Evolutionary conservation across 2,797 vertebrate species (phyloP), one percentile per base, ranked within the genome.

Genomic region (Pipistrellus kuhlii): DNA sequence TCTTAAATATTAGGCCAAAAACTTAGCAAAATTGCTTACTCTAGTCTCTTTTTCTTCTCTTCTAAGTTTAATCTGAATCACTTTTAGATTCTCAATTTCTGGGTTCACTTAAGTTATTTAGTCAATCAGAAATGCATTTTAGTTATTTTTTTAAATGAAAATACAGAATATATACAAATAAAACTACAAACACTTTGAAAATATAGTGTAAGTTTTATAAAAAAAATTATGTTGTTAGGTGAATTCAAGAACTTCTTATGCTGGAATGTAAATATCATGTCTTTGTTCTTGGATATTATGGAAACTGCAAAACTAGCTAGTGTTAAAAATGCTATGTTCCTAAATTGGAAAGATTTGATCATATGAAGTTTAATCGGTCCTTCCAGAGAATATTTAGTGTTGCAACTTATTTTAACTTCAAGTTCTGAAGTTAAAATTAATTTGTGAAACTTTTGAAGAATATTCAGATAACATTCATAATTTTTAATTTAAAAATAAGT

Each of bases 401-500:
- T 85, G 27, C 46, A 82, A 15, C 25, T 85, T 85, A 55, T 88
- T 91, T 85, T 75, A 88, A 76, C 68, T 72, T 93, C 18, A 76
- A 68, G 57, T 64, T 92, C 73, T 94, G 25, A 11, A 32, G 48
- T 93, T 90, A 72, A 90, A 81, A 93, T 94, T 85, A 88, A 95
- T 90, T 78, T 15, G 8, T 88, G 30, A 53, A 73, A 66, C 32
- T 75, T 88, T 89, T 76, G 23, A 94, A 81, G 62, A 78, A 88
- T 84, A 81, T 86, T 93, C 46, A 84, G 20, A 76, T 88, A 68
- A 53, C 20, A 32, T 9, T 77, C 51, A 77, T 91, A 82, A 94
- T 88, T 95, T 94, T 94, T 64, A 71, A 75, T 94, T 78, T 89
- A 69, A 55, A 93, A 84, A n/a, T 92, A 92, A 90, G 27, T 73